Conservation (phyloP, 2,797 vertebrate genomes). For the Sylvia borin region DNA sequence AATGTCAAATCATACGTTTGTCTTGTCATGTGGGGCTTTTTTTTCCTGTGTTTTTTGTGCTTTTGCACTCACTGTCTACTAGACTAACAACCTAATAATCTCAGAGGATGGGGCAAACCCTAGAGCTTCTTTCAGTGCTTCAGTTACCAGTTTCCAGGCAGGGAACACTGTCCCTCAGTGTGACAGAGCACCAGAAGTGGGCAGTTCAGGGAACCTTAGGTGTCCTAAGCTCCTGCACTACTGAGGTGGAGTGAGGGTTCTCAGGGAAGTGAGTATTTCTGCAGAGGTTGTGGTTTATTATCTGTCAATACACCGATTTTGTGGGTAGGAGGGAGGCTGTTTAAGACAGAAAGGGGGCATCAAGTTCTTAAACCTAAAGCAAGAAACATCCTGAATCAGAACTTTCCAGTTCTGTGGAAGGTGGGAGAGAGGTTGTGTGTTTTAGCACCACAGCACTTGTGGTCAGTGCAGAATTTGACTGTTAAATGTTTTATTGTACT, state of each 20-base stretch:
- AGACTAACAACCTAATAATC: background rate
- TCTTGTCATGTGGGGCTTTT: background rate
- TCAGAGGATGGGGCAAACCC: background rate
- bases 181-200: background rate
- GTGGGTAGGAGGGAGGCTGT: background rate
- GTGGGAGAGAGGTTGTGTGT: rapidly evolving
- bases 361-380: background rate
- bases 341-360: background rate
- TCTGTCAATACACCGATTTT: background rate
- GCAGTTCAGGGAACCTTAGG: no score
- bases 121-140: background rate
- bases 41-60: background rate
- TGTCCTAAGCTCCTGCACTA: rapidly evolving
- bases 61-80: background rate
- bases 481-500: background rate
- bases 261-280: background rate
- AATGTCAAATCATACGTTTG: rapidly evolving
- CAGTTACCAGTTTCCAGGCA: background rate
- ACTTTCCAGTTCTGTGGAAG: background rate
- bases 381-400: background rate
- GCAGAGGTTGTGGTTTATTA: background rate
- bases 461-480: background rate
- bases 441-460: background rate
- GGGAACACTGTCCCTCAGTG: background rate
- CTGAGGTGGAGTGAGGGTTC: background rate